Conservation (phyloP, 2,113 vertebrate genomes). For the Tachysurus fulvidraco region DNA sequence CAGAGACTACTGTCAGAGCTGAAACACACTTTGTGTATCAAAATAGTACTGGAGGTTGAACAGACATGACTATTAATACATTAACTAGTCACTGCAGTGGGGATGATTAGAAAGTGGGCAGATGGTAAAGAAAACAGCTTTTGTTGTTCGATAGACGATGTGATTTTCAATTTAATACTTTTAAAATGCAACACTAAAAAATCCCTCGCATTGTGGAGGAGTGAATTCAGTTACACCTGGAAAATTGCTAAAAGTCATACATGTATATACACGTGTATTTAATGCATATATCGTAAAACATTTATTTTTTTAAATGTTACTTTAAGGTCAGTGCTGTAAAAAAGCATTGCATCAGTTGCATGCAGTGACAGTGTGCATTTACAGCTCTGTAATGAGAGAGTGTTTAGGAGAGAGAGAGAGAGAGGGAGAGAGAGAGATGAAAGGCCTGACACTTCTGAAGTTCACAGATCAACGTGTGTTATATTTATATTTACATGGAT, state of each 20-base stretch:
- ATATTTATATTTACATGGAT: constrained; percentile 15
- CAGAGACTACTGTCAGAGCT: background rate
- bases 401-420: background rate
- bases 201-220: background rate
- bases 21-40: background rate
- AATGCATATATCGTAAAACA: background rate
- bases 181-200: background rate
- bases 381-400: background rate
- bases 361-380: background rate
- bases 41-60: background rate
- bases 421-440: background rate
- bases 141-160: background rate
- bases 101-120: background rate
- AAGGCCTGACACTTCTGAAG: background rate
- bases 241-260: too few species aligned
- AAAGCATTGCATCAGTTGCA: background rate
- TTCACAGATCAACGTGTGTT: background rate
- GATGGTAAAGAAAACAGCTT: background rate
- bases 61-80: background rate
- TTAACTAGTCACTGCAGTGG: background rate
- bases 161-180: background rate
- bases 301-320: background rate
- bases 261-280: background rate
- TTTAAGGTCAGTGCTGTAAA: background rate
- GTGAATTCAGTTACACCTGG: background rate